These are phyloP conservation scores for Scaptomyza graminum DNA, from an alignment of 1,140 invertebrate species.

Conservation along the genomic window DNA sequence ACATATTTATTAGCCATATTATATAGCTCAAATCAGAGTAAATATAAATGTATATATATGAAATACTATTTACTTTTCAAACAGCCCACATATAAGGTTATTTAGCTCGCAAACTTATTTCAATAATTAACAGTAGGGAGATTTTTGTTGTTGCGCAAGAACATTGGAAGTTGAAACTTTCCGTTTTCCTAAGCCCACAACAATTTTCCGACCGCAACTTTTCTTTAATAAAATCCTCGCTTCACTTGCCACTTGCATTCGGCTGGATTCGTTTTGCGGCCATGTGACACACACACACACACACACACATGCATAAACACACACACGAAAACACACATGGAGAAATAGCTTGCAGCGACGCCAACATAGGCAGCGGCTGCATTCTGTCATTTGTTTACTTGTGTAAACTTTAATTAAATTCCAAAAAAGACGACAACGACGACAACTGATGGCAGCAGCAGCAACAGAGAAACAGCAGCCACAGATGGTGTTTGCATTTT, in stretches of 20 bases:
- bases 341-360: conserved; percentile 33
- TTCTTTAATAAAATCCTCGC: conserved; percentile 73
- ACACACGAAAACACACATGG: conserved; percentile 17
- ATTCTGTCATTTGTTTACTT: conserved; percentile 81
- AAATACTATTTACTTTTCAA: conserved; percentile 1
- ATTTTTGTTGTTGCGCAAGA: conserved; percentile 46
- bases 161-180: conserved; percentile 30
- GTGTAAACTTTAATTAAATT: conserved; percentile 81
- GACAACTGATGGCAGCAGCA: conserved; percentile 53
- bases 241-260: conserved; percentile 49
- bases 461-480: conserved; percentile 21
- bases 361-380: conserved; percentile 56
- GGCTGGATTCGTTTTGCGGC: conserved; percentile 61
- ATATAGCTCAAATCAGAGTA: no score
- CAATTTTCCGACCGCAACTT: conserved; percentile 52
- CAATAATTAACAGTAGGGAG: conserved; percentile 47
- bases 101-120: conserved; percentile 39
- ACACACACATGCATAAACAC: conserved; percentile 21
- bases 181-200: conserved; percentile 44
- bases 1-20: no score
- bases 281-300: conserved; percentile 48
- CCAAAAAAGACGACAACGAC: conserved; percentile 68
- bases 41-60: no score
- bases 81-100: conserved; percentile 24
- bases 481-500: conserved; percentile 51